A percentile compares a stretch with the other conserved stretches of the same genome.
These are phyloP conservation scores for Monopis laevigella DNA, from an alignment of 2,888 invertebrate genomes.

Conservation along the genomic window DNA sequence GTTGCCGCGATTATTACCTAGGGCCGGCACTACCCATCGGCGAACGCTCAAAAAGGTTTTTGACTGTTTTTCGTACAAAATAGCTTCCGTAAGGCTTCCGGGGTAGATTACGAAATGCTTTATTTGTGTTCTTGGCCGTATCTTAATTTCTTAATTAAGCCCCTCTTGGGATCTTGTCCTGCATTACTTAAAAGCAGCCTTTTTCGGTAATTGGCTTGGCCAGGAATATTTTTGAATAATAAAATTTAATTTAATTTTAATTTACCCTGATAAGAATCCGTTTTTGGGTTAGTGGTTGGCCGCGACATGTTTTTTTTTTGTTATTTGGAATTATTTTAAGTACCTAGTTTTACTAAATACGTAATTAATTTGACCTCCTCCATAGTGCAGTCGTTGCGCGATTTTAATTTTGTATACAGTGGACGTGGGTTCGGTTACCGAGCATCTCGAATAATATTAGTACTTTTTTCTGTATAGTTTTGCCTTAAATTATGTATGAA, in stretches of 20 bases:
- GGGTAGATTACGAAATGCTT: conserved; percentile 49
- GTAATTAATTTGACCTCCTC: too few relatives aligned
- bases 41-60: conserved; percentile 4
- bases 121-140: conserved; percentile 44
- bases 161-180: conserved; percentile 5
- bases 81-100: conserved; percentile 55
- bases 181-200: conserved; percentile 2
- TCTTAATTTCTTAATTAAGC: conserved; percentile 61
- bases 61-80: conserved; percentile 30
- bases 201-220: conserved; percentile 8
- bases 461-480: too few relatives aligned
- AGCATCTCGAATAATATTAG: too few relatives aligned
- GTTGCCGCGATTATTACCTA: conserved; percentile 10
- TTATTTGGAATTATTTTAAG: too few relatives aligned
- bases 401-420: too few relatives aligned
- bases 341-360: too few relatives aligned
- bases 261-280: not conserved
- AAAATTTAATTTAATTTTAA: conserved; percentile 2
- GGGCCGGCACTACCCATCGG: not conserved
- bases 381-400: too few relatives aligned
- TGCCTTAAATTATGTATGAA: too few relatives aligned
- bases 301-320: too few relatives aligned
- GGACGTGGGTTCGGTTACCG: too few relatives aligned
- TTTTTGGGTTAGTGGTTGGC: too few relatives aligned
- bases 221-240: conserved; percentile 9